Evolutionary conservation across 2,113 vertebrate genomes (phyloP).

Genomic region (Connochaetes taurinus): DNA sequence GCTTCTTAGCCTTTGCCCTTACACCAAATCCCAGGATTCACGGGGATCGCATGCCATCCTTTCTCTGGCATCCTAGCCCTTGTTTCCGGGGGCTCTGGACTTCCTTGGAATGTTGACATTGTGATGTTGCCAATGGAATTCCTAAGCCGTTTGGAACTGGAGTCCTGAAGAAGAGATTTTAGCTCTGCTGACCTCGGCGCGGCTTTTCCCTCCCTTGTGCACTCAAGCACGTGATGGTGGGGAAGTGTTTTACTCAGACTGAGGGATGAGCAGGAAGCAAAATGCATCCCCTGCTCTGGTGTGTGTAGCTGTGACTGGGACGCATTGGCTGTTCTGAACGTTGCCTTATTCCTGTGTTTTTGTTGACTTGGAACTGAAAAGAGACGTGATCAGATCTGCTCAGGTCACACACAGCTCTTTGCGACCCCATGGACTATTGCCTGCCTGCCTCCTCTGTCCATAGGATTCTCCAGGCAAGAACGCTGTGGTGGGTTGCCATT

Average conservation of each 20-base stretch:
- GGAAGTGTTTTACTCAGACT: background rate
- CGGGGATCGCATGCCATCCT: background rate
- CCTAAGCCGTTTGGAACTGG: background rate
- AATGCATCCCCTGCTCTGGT: background rate
- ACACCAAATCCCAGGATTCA: background rate
- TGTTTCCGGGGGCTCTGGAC: background rate
- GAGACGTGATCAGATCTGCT: background rate
- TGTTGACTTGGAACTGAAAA: background rate
- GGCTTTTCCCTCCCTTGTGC: background rate
- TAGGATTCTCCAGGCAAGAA: background rate
- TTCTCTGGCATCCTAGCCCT: background rate
- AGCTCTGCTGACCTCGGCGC: background rate
- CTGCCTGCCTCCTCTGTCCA: background rate
- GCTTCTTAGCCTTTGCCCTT: background rate
- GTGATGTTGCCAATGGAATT: background rate
- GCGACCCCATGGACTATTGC: fast-evolving
- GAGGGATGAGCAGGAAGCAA: background rate
- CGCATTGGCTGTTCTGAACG: background rate
- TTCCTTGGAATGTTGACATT: conserved; percentile 32
- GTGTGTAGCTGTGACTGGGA: background rate
- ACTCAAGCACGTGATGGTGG: background rate
- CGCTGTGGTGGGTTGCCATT: background rate
- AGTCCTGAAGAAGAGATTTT: background rate
- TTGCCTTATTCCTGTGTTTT: background rate
- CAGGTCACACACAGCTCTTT: background rate